Evolutionary conservation across 2,113 vertebrate species (phyloP), one percentile per base, ranked within the genome.

Genomic region (Bombycilla garrulus): DNA sequence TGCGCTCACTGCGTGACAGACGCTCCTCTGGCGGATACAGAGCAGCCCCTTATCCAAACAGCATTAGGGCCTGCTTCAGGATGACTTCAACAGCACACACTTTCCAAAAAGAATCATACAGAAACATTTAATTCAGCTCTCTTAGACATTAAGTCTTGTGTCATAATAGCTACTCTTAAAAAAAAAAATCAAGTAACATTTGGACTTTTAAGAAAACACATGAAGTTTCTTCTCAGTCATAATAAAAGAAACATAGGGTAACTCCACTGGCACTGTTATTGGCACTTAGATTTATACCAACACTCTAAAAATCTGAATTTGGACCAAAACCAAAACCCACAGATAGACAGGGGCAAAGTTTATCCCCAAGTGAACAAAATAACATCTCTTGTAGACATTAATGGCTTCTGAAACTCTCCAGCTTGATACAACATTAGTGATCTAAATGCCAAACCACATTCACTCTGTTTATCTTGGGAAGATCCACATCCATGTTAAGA

Each of bases 371-470:
- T 58, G 86, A 97, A 77, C 50, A 89, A 84, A 95, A 89, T 62
- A 58, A 79, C 85, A 89, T 80, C 58, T 88, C 84, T 92, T 91
- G 19, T 70, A 92, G 91, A 92, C 84, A 89, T 91, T 84, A 96
- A 97, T 92, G 95, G 74, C 86, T 97, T 95, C 96, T 93, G 93
- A 96, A 97, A 95, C 88, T 89, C 84, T 94, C 91, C 62, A 96
- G 81, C 83, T 91, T 90, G 76, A 96, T 97, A 96, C 36, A 51
- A 53, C 57, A 91, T 93, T 66, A 78, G 84, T 50, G 57, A 90
- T 94, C 97, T 81, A 97, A 95, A 96, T 97, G 97, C 94, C 97
- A 97, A 97, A 96, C 96, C 95, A 92, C 94, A 97, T 83, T 91
- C 71, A 38, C 56, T 93, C 51, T 4, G 58, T 95, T 97, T 96